Evolutionary conservation across 1,140 invertebrate genomes (phyloP).

Genomic region (Lordiphosa stackelbergi): DNA sequence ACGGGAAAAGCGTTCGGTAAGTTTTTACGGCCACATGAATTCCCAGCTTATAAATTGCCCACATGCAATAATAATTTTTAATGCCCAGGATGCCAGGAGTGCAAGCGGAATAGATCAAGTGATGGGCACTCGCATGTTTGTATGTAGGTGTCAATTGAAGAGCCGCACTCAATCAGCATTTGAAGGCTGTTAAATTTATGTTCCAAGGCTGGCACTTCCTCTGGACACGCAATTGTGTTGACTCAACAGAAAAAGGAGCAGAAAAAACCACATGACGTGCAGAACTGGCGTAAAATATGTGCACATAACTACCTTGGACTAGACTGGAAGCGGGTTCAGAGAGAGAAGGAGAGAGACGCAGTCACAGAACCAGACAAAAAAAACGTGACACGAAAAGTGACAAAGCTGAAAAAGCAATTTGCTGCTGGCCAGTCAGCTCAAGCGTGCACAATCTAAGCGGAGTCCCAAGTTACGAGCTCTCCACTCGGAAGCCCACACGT

Average conservation of each 20-base stretch:
- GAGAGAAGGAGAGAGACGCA: conserved; percentile 13
- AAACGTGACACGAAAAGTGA: conserved; percentile 61
- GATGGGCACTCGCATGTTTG: background rate
- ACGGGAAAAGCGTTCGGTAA: conserved; percentile 28
- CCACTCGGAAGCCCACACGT: conserved; percentile 48
- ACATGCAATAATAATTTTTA: conserved; percentile 36
- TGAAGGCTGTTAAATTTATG: conserved; percentile 37
- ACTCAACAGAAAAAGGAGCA: conserved; percentile 45
- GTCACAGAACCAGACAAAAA: conserved; percentile 25
- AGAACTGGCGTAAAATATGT: conserved; percentile 61
- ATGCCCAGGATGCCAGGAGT: conserved; percentile 1
- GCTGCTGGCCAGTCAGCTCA: conserved; percentile 49
- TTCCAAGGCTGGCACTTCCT: conserved; percentile 17
- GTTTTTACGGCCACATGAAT: conserved; percentile 41
- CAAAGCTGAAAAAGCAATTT: conserved; percentile 75
- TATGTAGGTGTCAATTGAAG: conserved; percentile 58
- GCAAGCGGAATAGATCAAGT: conserved; percentile 21
- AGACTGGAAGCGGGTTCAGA: background rate
- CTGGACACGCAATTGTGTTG: conserved; percentile 59
- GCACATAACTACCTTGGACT: conserved; percentile 41
- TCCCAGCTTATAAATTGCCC: conserved; percentile 50
- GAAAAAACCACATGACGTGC: conserved; percentile 54
- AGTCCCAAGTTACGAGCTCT: conserved; percentile 14
- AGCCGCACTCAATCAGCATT: conserved; percentile 55
- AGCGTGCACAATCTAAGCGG: conserved; percentile 40